phyloP scores from a whole-genome alignment of 2,113 vertebrate genomes.

The Myotis yumanensis region DNA sequence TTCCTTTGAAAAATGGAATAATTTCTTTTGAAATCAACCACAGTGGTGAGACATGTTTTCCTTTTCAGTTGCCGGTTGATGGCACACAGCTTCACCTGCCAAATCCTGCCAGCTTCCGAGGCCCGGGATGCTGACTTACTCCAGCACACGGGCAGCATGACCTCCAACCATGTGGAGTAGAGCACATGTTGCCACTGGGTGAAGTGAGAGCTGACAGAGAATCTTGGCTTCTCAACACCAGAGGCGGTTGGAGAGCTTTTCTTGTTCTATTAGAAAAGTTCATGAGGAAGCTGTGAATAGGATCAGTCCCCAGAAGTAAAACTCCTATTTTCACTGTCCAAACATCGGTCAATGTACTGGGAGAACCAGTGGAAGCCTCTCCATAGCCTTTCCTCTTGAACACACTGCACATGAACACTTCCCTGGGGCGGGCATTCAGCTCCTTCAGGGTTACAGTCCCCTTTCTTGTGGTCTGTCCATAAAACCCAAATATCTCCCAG shows the following conservation, averaged over 20 bases:
- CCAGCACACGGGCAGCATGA: not conserved
- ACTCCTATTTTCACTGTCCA: constrained; percentile 73
- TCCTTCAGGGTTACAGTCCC: constrained; percentile 94
- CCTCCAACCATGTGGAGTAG: constrained; percentile 77
- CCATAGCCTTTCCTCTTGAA: constrained; percentile 98
- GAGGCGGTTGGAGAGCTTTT: constrained; percentile 80
- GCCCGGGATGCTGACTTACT: constrained; percentile 49
- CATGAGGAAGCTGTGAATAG: constrained; percentile 83
- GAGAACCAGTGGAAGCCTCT: constrained; percentile 97
- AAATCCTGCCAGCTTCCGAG: constrained; percentile 66
- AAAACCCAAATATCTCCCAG: constrained; percentile 93
- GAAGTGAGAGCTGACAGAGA: constrained; percentile 75
- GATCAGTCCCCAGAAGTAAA: constrained; percentile 86
- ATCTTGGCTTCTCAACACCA: constrained; percentile 76
- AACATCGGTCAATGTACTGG: constrained; percentile 95
- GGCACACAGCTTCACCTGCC: constrained; percentile 62
- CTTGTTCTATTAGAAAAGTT: constrained; percentile 83
- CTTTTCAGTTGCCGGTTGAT: constrained; percentile 73
- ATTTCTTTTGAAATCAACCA: constrained; percentile 81
- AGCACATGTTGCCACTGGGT: constrained; percentile 85
- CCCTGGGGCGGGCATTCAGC: constrained; percentile 94
- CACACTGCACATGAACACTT: constrained; percentile 99
- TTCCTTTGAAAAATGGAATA: constrained; percentile 88
- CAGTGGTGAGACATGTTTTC: constrained; percentile 87
- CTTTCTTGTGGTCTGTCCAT: constrained; percentile 97